phyloP scores from a whole-genome alignment of 2,797 vertebrate genomes.

The Eremophila alpestris region DNA sequence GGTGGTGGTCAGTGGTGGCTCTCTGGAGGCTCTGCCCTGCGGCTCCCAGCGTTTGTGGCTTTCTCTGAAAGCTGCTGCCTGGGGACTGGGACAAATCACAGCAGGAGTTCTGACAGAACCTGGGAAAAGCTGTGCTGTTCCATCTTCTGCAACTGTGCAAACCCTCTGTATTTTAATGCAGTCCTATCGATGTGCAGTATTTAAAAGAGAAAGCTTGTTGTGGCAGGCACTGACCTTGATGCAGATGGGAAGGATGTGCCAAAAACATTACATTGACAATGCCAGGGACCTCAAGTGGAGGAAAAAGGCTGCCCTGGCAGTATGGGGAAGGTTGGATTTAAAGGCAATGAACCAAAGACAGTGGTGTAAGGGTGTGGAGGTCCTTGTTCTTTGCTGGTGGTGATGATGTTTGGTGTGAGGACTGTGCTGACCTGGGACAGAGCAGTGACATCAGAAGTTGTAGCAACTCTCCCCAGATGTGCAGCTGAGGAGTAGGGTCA shows the following conservation, averaged over 20 bases:
- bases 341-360: neutral
- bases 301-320: neutral
- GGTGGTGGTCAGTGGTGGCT: neutral
- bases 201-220: neutral
- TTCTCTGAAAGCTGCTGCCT: neutral
- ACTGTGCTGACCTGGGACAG: rapidly evolving
- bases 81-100: neutral
- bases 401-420: too few relatives aligned
- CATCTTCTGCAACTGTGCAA: neutral
- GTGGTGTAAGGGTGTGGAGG: neutral
- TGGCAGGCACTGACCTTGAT: neutral
- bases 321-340: neutral
- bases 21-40: neutral
- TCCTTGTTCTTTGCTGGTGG: neutral
- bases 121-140: neutral
- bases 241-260: neutral
- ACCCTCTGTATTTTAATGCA: neutral
- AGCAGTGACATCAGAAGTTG: neutral
- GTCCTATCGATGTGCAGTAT: neutral
- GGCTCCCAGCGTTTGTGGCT: neutral
- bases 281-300: neutral
- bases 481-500: neutral
- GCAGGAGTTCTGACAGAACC: neutral
- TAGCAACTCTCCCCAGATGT: neutral
- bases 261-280: neutral